Evolutionary conservation across 2,888 invertebrate genomes (phyloP), one percentile per base, ranked within the genome.

Genomic region (Gasteruption jaculator): DNA sequence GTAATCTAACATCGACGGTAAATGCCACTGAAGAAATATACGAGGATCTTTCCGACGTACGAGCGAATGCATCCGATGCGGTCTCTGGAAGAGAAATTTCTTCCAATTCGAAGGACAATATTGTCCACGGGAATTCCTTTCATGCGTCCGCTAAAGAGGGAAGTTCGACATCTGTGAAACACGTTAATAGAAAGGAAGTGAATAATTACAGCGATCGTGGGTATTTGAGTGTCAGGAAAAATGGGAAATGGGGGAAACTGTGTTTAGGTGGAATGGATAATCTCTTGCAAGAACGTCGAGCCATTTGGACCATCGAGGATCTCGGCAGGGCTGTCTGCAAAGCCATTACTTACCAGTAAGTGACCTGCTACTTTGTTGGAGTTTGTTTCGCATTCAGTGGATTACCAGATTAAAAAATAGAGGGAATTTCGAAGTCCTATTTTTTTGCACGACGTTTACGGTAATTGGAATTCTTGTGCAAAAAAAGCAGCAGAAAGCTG

Each of bases 221-320:
- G 18, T 84, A 79, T 55, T 74, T 87, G 20, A 83, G 85, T 78
- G 82, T 87, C 2, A 74, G 85, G 22, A 84, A 85, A 59, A 79
- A 81, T 52, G 87, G 87, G 0, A 74, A 76, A 33, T 88, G 88
- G 88, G 86, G 86, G 4, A 83, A 85, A 60, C 71, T 87, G 4
- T 88, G 88, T 54, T 76, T 85, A 12, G 81, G 83, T 48, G 82
- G 80, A 48, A 81, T 84, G 57, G 74, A 78, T 31, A 76, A 79
- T 48, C 75, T 81, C 1, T 74, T 80, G 3, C 71, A 75, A 22
- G 73, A 76, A 46, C 77, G 79, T 2, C 76, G 77, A 35, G 76
- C 79, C 33, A 73, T 77, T 3, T 79, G 82, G 71, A 78, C 81
- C 55, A 73, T 86, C 20, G 76, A 80, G 14, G 85, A 86, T 60